phyloP scores from a whole-genome alignment of 2,113 vertebrate species.

The Falco punctatus region DNA sequence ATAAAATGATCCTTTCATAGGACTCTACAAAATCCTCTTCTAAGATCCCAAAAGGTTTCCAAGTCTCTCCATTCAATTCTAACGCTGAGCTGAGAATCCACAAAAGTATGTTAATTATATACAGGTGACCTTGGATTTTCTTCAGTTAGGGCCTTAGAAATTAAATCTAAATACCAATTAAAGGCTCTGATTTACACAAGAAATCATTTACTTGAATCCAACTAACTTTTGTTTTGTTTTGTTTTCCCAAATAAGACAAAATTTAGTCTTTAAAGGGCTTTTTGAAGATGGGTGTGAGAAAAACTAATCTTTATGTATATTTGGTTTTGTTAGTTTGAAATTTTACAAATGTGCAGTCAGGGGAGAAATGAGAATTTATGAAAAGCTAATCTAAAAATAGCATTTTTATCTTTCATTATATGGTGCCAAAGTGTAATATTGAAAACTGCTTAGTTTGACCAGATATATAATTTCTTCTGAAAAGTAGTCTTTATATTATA shows the following conservation, averaged over 20 bases:
- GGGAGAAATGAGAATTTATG: neutral
- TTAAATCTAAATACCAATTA: neutral
- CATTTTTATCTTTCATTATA: neutral
- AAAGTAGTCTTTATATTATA: neutral
- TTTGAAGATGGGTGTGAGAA: neutral
- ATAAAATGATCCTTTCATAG: neutral
- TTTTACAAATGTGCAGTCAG: neutral
- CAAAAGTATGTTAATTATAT: neutral
- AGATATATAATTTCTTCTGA: neutral
- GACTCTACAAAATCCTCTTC: slow-evolving; percentile 22
- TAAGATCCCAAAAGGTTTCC: neutral
- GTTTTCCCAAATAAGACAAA: neutral
- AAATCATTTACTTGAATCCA: neutral
- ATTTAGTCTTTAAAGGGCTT: neutral
- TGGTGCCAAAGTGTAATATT: neutral
- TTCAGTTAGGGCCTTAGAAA: neutral
- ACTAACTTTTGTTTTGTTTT: neutral
- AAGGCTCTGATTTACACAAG: neutral
- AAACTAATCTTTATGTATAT: neutral
- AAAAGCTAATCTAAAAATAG: neutral
- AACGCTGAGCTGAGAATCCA: neutral
- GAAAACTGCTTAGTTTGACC: neutral
- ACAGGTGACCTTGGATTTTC: slow-evolving; percentile 17
- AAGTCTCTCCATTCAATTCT: neutral
- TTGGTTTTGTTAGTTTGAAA: neutral